Base-by-base conservation (phyloP, 2,888 invertebrate genomes). In the Tridacna gigas region DNA sequence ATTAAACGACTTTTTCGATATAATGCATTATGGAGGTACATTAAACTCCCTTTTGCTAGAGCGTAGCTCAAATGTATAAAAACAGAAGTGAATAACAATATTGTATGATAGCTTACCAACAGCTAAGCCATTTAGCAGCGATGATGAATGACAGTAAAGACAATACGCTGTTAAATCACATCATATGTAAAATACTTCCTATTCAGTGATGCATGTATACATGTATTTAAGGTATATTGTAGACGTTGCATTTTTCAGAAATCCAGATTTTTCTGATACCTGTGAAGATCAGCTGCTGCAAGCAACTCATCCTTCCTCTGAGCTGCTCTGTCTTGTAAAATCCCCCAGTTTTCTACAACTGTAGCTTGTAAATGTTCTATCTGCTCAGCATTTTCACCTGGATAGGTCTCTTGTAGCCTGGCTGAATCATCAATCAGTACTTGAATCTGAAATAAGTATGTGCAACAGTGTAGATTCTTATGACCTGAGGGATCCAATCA, bases 401-500 rank as follows among this genome's bases (percentile, higher is more conserved):
- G 99, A 95, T 99, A 99, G 56, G 97, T 96, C 73, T 93, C 91
- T 95, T 98, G 97, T 63, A 99, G 96, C 75, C 98, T 96, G 0
- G 97, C 97, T 0, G 98, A 98, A 94, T 99, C 99, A 92, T 99
- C 99, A 74, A 99, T 97, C 4, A 99, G 95, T 0, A 98, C 96
- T 96, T 97, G 95, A 25, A 95, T 92, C 95, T 95, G 86, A 48
- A 86, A 67, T 18, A 48, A 63, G 12, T 63, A 63, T 3, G n/a
- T 63, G 37, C 37, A 37, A 37, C 37, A 4, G 37, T 37, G 37
- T 37, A 37, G 7, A 4, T 37, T 37, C 37, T 37, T 37, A 37
- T 37, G 37, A 4, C 37, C 37, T 37, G 37, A 37, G 37, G 37
- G 3, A 37, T 37, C 7, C 3, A 37, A 37, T 2, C 37, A 37